Base-by-base conservation (phyloP, 2,888 invertebrate species). In the Dexiosoma caninum region DNA sequence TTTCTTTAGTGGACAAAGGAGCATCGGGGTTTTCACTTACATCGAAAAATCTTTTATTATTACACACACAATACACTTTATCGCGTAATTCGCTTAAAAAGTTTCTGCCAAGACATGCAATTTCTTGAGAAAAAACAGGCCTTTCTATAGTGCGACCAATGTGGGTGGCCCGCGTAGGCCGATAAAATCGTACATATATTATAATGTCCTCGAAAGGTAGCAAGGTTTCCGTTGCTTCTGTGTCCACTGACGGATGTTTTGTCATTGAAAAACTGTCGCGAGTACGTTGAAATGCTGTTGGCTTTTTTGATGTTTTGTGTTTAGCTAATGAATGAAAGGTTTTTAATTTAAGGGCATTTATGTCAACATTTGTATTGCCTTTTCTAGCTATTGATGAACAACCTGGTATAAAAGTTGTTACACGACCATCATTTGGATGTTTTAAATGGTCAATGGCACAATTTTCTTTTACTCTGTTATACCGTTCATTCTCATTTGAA, bases 21-120 rank as follows among this genome's bases (percentile, higher is more conserved):
- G 83, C 80, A 21, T 90, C 86, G 0, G 93, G 92, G 51, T 91
- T 86, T 3, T 91, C 85, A 79, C 94, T 93, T 0, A 93, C 90
- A 86, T 95, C 95, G 37, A 91, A 90, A 19, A 93, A 91, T 82
- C 93, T 90, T 71, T 92, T 92, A 19, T 91, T 87, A 88, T 97
- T 96, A 83, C 94, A 93, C 59, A 93, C 88, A 87, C 98, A 98
- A 16, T 91, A 90, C 82, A 97, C 93, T 83, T 93, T 92, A 86
- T 96, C 96, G 2, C 95, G 92, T 42, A 98, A 90, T 55, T 93
- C 92, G n/a, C 92, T 91, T 82, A 98, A 91, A 23, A 91, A 91
- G 87, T 95, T 95, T 16, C 91, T 90, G 0, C 95, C 95, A n/a
- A 94, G 89, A 0, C 95, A 92, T 10, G 92, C 88, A 79, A 94